Percentiles rank a stretch among this genome's conserved stretches.
phyloP scores from a whole-genome alignment of 2,888 invertebrate genomes.

The Yponomeuta plumbellus region DNA sequence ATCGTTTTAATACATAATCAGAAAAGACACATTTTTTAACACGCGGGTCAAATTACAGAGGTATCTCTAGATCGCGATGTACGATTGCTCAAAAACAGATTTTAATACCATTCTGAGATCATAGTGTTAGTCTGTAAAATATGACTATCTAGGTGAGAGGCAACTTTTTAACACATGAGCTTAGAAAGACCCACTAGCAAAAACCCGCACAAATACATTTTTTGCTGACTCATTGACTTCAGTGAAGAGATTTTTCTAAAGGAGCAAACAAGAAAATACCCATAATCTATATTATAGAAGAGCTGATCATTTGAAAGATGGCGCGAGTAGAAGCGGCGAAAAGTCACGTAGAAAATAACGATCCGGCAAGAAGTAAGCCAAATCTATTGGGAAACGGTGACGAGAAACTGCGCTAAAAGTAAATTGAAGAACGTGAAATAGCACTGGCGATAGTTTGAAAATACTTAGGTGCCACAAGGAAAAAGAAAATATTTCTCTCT shows the following conservation, averaged over 20 bases:
- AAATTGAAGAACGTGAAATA: slow-evolving; percentile 3
- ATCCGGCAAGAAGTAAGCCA: not conserved
- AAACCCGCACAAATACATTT: no score
- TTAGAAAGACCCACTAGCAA: no score
- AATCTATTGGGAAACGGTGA: not conserved
- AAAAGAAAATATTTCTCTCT: not conserved
- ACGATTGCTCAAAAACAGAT: no score
- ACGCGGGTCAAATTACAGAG: no score
- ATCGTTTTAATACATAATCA: no score
- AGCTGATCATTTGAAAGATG: not conserved
- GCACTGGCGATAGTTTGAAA: not conserved
- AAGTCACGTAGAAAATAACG: slow-evolving; percentile 1
- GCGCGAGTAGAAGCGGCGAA: not conserved
- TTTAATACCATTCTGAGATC: no score
- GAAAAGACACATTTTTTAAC: no score
- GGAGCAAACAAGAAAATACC: not conserved
- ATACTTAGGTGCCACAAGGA: not conserved
- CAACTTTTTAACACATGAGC: no score
- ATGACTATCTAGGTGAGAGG: no score
- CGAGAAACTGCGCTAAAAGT: not conserved
- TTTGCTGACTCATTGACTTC: no score
- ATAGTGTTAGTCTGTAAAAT: no score
- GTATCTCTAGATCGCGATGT: no score
- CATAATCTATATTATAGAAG: not conserved
- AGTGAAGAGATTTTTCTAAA: not conserved